A percentile compares a stretch with the other conserved stretches of the same genome.
phyloP scores from a whole-genome alignment of 64 coral and sea anemone species.

The Acropora tenuis region DNA sequence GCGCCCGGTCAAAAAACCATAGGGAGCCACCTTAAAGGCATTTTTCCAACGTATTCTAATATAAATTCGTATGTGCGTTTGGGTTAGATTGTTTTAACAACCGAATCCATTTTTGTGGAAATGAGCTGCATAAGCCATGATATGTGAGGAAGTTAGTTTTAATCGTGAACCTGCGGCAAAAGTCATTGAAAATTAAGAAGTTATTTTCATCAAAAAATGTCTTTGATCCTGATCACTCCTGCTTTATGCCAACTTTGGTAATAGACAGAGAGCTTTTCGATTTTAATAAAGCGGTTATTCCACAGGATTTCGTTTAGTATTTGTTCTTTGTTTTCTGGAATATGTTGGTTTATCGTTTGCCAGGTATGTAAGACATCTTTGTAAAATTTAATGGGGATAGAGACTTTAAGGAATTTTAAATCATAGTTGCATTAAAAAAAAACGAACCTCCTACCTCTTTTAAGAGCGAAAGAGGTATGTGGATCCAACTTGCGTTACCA shows the following conservation, averaged over 20 bases:
- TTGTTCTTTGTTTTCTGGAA: background rate
- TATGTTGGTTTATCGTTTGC: slow-evolving; percentile 1
- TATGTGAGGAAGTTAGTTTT: slow-evolving; percentile 35
- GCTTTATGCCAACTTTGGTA: slow-evolving; percentile 27
- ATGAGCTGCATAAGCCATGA: background rate
- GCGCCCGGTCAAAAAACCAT: too few species aligned
- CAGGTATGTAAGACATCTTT: slow-evolving; percentile 20
- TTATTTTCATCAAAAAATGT: slow-evolving; percentile 30
- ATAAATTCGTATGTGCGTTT: too few species aligned
- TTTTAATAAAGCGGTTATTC: slow-evolving; percentile 50
- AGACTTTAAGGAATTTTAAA: background rate
- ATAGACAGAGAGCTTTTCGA: slow-evolving; percentile 18
- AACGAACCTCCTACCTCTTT: background rate
- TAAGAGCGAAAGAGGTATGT: background rate
- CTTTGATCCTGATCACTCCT: slow-evolving; percentile 18
- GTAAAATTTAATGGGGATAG: slow-evolving; percentile 15
- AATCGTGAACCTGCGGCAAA: background rate
- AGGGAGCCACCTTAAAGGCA: background rate
- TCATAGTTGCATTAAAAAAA: background rate
- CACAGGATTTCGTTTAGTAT: slow-evolving; percentile 32
- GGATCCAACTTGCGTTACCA: background rate
- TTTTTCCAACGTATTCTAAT: background rate
- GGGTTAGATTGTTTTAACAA: background rate
- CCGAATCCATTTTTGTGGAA: background rate
- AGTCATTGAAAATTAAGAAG: slow-evolving; percentile 1